phyloP scores from a whole-genome alignment of 2,888 invertebrate genomes.

The Tupiocoris notatus region DNA sequence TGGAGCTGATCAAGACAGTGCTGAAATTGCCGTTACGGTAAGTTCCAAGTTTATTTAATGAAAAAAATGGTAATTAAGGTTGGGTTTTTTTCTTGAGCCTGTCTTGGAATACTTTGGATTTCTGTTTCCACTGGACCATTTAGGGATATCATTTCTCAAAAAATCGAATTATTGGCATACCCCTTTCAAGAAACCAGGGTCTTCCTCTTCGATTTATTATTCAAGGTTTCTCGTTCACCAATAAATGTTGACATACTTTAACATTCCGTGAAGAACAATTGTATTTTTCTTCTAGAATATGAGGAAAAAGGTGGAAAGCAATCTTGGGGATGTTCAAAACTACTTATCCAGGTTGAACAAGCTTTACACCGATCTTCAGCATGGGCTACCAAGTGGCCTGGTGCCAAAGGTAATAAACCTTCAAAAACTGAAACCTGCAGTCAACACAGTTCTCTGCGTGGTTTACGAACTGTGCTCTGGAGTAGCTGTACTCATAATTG shows the following conservation, averaged over 20 bases:
- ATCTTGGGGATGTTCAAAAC: constrained; percentile 13
- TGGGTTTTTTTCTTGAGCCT: too few relatives aligned
- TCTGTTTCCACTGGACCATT: too few relatives aligned
- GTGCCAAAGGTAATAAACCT: constrained; percentile 18
- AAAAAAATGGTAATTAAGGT: neutral
- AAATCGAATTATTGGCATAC: too few relatives aligned
- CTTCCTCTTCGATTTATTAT: too few relatives aligned
- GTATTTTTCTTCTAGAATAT: constrained; percentile 10
- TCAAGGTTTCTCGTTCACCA: neutral
- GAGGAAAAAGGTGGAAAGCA: constrained; percentile 24
- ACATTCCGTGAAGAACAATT: too few relatives aligned
- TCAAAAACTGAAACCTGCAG: neutral
- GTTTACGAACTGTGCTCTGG: neutral
- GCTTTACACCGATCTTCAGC: constrained; percentile 26
- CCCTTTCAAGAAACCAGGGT: too few relatives aligned
- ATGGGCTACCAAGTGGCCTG: constrained; percentile 30
- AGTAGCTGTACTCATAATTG: too few relatives aligned
- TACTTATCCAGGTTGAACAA: constrained; percentile 27
- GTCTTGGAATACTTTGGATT: neutral
- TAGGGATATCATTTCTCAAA: too few relatives aligned
- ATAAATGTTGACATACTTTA: neutral
- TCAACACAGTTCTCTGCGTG: neutral
- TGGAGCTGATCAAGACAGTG: constrained; percentile 67
- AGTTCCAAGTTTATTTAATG: constrained; percentile 17
- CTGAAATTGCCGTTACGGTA: constrained; percentile 62